Base-by-base conservation (phyloP, 2,888 invertebrate species). In the Adelphocoris suturalis region DNA sequence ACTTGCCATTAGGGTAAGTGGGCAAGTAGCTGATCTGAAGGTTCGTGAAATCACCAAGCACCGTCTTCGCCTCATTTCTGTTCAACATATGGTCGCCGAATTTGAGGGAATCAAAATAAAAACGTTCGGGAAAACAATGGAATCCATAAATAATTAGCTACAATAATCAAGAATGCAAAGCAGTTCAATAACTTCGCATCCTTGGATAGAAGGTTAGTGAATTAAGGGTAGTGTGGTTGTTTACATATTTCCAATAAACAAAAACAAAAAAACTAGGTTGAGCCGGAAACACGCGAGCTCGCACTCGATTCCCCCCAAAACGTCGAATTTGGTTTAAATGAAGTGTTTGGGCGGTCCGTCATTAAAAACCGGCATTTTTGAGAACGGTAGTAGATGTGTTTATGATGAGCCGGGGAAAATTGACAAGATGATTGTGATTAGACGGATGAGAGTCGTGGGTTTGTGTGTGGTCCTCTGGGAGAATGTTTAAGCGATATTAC, bases 371-470 rank as follows among this genome's bases (percentile, higher is more conserved):
- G 0, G 2, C 12, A 11, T 12, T 14, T 52, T 52, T 52, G 57
- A n/a, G 5, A n/a, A 57, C 16, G 57, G 16, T 52, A 14, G 37
- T 37, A 37, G 37, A 68, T 19, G 68, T 68, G 9, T 23, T 3
- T 23, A 68, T 23, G 68, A 13, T 12, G 27, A 37, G 37, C 37
- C 37, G 37, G 27, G 23, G 23, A 0, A 68, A 68, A 68, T 68
- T 68, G 68, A 68, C 68, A 68, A 68, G 68, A 23, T 68, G 68
- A 68, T 68, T 19, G 23, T 68, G 27, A 68, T 68, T n/a, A 68
- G 68, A 68, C 37, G 37, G 37, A 27, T 68, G 19, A n/a, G 27
- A 68, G 68, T 68, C 68, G 68, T 68, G 68, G 23, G 68, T 23
- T 68, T 23, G 68, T 68, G 68, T 68, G 68, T 23, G 68, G 68